Evolutionary conservation across 2,113 vertebrate species (phyloP).

Genomic region (Paramormyrops kingsleyae): DNA sequence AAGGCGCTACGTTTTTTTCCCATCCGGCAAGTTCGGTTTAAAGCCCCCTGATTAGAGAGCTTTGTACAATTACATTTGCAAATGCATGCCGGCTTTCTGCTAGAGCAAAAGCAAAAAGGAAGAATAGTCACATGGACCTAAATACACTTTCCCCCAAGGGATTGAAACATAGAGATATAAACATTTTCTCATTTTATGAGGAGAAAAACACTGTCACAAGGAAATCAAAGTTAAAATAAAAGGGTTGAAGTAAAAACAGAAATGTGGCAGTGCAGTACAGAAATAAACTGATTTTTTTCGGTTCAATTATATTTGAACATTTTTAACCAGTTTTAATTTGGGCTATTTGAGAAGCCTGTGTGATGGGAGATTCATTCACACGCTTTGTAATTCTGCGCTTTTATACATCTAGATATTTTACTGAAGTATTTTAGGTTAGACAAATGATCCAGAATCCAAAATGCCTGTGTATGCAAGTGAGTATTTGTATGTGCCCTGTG

Average conservation of each 20-base stretch:
- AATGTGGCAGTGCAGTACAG: background rate
- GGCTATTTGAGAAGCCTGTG: background rate
- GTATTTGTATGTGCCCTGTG: background rate
- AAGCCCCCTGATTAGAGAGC: background rate
- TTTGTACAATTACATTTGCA: slow-evolving; percentile 5
- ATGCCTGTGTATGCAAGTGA: background rate
- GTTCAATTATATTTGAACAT: background rate
- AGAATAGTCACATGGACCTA: background rate
- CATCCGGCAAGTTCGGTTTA: background rate
- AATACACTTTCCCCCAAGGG: background rate
- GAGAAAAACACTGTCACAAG: background rate
- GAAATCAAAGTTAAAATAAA: background rate
- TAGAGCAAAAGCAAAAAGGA: slow-evolving; percentile 1
- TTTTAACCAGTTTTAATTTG: background rate
- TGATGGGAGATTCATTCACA: background rate
- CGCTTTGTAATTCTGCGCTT: background rate
- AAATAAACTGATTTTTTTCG: background rate
- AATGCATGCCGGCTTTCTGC: background rate
- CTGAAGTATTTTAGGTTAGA: background rate
- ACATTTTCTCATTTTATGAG: background rate
- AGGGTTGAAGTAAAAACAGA: background rate
- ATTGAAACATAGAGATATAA: background rate
- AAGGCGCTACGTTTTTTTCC: background rate
- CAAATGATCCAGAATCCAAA: background rate
- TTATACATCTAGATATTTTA: background rate